These are phyloP conservation scores for Catocala sponsa DNA, from an alignment of 2,888 invertebrate genomes.

Conservation along the genomic window DNA sequence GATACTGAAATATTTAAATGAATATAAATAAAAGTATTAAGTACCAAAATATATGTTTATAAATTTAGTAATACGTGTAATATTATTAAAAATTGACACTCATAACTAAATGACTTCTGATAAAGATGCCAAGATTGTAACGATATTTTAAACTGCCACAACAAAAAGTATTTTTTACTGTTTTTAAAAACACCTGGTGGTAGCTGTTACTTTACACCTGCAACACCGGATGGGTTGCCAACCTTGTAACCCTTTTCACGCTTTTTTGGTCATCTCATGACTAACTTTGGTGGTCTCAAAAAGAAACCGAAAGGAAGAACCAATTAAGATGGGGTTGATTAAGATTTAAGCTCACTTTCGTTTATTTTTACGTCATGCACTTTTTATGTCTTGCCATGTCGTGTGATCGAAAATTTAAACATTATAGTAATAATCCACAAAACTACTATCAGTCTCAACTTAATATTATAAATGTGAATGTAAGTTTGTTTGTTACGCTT, in stretches of 20 bases:
- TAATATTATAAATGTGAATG: too few species aligned
- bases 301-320: slow-evolving; percentile 29
- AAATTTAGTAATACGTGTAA: too few species aligned
- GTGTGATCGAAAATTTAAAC: background rate
- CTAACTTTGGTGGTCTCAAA: slow-evolving; percentile 45
- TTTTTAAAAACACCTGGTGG: slow-evolving; percentile 35
- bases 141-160: background rate
- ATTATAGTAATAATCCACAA: too few species aligned
- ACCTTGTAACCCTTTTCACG: slow-evolving; percentile 47
- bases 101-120: too few species aligned
- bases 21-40: too few species aligned
- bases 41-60: too few species aligned
- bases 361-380: background rate
- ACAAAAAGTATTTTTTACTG: slow-evolving; percentile 2
- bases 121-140: background rate
- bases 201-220: slow-evolving; percentile 38
- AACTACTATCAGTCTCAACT: too few species aligned
- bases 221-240: slow-evolving; percentile 41
- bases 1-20: too few species aligned
- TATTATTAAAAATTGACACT: too few species aligned
- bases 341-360: slow-evolving; percentile 11
- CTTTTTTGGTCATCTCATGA: slow-evolving; percentile 42
- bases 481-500: too few species aligned
- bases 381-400: background rate
- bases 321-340: slow-evolving; percentile 31